Percentiles rank a stretch among this genome's conserved stretches.
Conservation (phyloP, 1,140 invertebrate species). For the Caenorhabditis remanei region DNA sequence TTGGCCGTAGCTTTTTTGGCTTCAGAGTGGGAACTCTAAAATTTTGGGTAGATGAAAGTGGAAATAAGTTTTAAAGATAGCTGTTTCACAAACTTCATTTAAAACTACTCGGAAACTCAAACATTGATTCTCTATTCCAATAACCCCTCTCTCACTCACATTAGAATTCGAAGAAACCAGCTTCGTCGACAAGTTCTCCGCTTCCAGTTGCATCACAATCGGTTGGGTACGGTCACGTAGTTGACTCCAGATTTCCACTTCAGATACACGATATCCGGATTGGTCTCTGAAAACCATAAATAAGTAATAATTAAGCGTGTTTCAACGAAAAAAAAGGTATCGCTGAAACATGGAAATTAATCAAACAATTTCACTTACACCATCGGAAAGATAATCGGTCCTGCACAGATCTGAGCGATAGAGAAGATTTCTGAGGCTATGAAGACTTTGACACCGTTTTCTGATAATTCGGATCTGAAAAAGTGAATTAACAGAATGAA, state of each 20-base stretch:
- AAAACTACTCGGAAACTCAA: no score
- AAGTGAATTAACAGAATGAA: not conserved
- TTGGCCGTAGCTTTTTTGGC: no score
- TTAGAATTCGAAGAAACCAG: constrained; percentile 20
- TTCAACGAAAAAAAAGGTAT: no score
- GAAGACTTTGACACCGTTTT: constrained; percentile 63
- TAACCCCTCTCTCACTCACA: not conserved
- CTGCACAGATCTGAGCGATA: constrained; percentile 1
- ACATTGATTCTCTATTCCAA: no score
- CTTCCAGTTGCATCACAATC: constrained; percentile 71
- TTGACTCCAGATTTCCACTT: constrained; percentile 70
- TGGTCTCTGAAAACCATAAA: constrained; percentile 72
- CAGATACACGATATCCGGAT: constrained; percentile 66
- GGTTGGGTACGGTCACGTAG: constrained; percentile 71
- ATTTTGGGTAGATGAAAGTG: no score
- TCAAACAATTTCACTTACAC: not conserved
- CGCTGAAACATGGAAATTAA: no score
- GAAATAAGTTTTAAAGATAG: no score
- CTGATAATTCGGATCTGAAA: constrained; percentile 70
- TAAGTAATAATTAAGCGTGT: no score
- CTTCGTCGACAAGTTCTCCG: constrained; percentile 69
- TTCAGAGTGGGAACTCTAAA: no score
- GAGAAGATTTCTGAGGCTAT: constrained; percentile 62
- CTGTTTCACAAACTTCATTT: no score
- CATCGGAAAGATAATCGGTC: not conserved